Evolutionary conservation across 37 sponge, comb jelly and placozoan species (phyloP).

Genomic region (Eunapius fragilis): DNA sequence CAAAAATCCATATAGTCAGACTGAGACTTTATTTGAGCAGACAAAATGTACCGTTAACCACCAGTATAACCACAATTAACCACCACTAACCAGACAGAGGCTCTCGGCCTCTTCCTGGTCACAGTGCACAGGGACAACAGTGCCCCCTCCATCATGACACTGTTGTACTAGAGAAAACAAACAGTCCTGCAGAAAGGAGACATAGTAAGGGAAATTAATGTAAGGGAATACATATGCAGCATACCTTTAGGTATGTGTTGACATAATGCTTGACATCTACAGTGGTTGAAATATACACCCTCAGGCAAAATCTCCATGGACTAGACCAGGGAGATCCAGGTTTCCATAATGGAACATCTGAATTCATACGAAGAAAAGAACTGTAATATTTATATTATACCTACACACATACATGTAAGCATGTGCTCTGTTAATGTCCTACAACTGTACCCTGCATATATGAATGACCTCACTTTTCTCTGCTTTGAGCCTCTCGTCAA

Average conservation of each 20-base stretch:
- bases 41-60: neutral
- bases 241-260: slow-evolving; percentile 25
- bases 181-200: slow-evolving; percentile 12
- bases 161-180: neutral
- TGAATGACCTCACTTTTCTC: slow-evolving; percentile 17
- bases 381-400: too few species aligned
- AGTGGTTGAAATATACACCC: slow-evolving; percentile 41
- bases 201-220: neutral
- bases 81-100: neutral
- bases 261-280: neutral
- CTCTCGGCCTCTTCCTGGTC: neutral
- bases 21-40: neutral
- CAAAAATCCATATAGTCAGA: neutral
- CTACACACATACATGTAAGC: neutral
- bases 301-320: slow-evolving; percentile 47
- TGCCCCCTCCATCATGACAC: slow-evolving; percentile 30
- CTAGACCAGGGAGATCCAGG: slow-evolving; percentile 54
- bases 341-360: slow-evolving; percentile 17
- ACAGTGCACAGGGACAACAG: neutral
- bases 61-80: neutral
- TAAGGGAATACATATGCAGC: neutral
- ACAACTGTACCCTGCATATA: neutral
- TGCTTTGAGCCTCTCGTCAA: slow-evolving; percentile 23
- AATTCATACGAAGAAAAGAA: neutral
- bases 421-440: neutral